A percentile compares a stretch with the other conserved stretches of the same genome.
phyloP scores from a whole-genome alignment of 2,888 invertebrate genomes.

The Tipula vernalis region DNA sequence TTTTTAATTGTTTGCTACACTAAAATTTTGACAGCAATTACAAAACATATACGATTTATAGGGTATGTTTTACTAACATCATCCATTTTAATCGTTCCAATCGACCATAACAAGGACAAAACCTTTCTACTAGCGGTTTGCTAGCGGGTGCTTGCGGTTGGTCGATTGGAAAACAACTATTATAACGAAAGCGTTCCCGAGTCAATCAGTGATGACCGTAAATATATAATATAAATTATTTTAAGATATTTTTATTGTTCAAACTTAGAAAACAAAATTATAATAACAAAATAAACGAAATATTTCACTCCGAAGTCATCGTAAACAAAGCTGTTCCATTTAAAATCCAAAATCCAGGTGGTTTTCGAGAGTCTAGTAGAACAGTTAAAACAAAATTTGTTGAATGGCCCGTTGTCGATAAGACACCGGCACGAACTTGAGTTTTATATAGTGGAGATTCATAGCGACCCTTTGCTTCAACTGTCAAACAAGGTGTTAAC shows the following conservation, averaged over 20 bases:
- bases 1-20: too few relatives aligned
- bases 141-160: too few relatives aligned
- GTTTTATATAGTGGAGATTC: slow-evolving; percentile 76
- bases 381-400: slow-evolving; percentile 83
- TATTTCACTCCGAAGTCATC: neutral
- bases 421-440: slow-evolving; percentile 67
- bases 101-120: too few relatives aligned
- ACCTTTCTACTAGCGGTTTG: too few relatives aligned
- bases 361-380: slow-evolving; percentile 48
- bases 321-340: slow-evolving; percentile 80
- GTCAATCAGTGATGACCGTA: too few relatives aligned
- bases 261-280: neutral
- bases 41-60: too few relatives aligned
- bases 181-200: too few relatives aligned
- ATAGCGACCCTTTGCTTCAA: slow-evolving; percentile 23
- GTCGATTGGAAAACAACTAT: too few relatives aligned
- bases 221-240: too few relatives aligned
- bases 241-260: neutral
- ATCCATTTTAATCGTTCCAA: too few relatives aligned
- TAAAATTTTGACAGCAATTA: too few relatives aligned
- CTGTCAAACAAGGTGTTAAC: slow-evolving; percentile 29
- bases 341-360: slow-evolving; percentile 72
- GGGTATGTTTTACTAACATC: too few relatives aligned
- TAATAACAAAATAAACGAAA: neutral
- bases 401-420: slow-evolving; percentile 87